A percentile compares a stretch with the other conserved stretches of the same genome.
Evolutionary conservation across 2,113 vertebrate genomes (phyloP).

Genomic region (Hucho hucho): DNA sequence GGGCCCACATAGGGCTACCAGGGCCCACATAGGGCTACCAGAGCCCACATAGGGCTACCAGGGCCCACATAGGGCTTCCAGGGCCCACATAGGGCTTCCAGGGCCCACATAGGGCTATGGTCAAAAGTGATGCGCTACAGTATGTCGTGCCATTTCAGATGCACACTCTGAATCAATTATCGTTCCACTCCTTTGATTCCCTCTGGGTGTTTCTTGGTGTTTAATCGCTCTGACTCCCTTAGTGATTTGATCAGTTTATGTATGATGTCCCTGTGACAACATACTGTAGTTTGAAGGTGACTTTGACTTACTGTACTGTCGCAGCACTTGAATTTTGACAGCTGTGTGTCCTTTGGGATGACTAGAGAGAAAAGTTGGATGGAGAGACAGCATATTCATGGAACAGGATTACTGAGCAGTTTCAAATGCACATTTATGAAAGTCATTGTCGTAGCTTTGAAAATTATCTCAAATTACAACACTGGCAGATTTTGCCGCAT

Average conservation of each 20-base stretch:
- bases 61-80: too few species aligned
- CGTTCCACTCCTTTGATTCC: slow-evolving; percentile 40
- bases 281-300: slow-evolving; percentile 48
- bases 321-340: slow-evolving; percentile 19
- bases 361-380: slow-evolving; percentile 2
- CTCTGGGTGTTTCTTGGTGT: slow-evolving; percentile 17
- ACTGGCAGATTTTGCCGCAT: slow-evolving; percentile 36
- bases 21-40: too few species aligned
- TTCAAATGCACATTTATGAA: slow-evolving; percentile 27
- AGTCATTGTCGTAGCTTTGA: slow-evolving; percentile 15
- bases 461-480: slow-evolving; percentile 29
- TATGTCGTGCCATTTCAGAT: background rate
- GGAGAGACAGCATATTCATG: slow-evolving; percentile 21
- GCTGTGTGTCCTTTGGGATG: slow-evolving; percentile 22
- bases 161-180: background rate
- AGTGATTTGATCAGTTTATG: slow-evolving; percentile 15
- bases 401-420: slow-evolving; percentile 18
- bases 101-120: too few species aligned
- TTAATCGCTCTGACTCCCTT: too few species aligned
- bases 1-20: background rate
- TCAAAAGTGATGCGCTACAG: background rate
- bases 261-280: too few species aligned
- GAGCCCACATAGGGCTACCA: too few species aligned
- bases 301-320: slow-evolving; percentile 39
- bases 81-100: too few species aligned